Evolutionary conservation across 2,888 invertebrate genomes (phyloP).

Genomic region (Tinea trinotella): DNA sequence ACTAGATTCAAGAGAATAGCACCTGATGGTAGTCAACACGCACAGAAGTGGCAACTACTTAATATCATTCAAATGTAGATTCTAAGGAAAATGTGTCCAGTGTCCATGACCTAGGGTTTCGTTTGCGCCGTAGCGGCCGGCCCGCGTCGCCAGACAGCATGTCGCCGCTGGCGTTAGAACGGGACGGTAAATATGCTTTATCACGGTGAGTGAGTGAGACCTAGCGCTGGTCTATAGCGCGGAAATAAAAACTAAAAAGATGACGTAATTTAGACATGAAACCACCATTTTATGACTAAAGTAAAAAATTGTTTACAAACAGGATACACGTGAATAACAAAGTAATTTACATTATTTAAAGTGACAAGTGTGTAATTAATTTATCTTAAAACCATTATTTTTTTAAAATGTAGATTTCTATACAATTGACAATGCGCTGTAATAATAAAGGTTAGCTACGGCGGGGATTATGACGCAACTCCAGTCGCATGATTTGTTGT

Average conservation of each 20-base stretch:
- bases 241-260: constrained; percentile 45
- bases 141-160: constrained; percentile 55
- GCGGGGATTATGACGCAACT: no score
- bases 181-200: constrained; percentile 39
- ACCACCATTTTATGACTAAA: constrained; percentile 24
- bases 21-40: constrained; percentile 32
- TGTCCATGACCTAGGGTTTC: constrained; percentile 61
- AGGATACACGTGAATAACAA: constrained; percentile 6
- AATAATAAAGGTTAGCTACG: no score
- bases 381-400: no score
- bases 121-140: constrained; percentile 53
- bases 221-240: constrained; percentile 37
- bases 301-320: constrained; percentile 23
- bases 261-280: constrained; percentile 50
- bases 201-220: constrained; percentile 42
- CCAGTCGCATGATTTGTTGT: no score
- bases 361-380: constrained; percentile 5
- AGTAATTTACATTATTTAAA: neutral
- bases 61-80: constrained; percentile 28
- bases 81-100: constrained; percentile 56
- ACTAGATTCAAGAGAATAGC: constrained; percentile 24
- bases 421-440: no score
- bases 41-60: constrained; percentile 33
- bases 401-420: no score
- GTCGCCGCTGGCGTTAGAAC: constrained; percentile 53